A percentile compares a stretch with the other conserved stretches of the same genome.
Evolutionary conservation across 2,113 vertebrate genomes (phyloP).

Genomic region (Columbina picui): DNA sequence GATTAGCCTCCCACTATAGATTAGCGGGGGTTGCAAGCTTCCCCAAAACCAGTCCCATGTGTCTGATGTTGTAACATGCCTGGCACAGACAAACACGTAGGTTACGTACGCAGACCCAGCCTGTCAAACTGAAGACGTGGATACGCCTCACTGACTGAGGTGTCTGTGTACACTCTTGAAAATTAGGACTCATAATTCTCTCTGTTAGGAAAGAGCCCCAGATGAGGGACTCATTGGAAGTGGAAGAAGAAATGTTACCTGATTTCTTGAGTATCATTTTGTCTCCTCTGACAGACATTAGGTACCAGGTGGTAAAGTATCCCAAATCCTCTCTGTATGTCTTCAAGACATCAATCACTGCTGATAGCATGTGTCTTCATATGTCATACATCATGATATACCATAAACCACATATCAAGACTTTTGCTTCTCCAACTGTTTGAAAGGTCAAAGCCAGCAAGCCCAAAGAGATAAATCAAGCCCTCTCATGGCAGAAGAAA

Average conservation of each 20-base stretch:
- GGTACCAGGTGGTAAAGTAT: background rate
- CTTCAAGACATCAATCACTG: background rate
- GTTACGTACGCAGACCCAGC: background rate
- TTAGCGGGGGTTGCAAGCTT: background rate
- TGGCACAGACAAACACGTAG: background rate
- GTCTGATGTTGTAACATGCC: background rate
- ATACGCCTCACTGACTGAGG: background rate
- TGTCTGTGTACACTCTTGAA: background rate
- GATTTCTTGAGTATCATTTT: background rate
- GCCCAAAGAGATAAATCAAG: background rate
- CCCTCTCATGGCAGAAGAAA: background rate
- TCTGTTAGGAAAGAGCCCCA: background rate
- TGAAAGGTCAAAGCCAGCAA: background rate
- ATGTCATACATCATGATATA: background rate
- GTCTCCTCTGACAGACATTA: background rate
- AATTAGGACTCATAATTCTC: background rate
- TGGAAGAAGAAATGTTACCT: background rate
- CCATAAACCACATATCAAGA: accelerated
- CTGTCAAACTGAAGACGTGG: background rate
- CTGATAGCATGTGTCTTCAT: background rate
- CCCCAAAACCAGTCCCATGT: background rate
- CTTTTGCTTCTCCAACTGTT: background rate
- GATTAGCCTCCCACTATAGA: background rate
- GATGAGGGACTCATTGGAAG: background rate
- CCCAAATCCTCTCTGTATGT: background rate